These are phyloP conservation scores for Lophochroa leadbeateri DNA, from an alignment of 2,113 vertebrate species.

Conservation along the genomic window DNA sequence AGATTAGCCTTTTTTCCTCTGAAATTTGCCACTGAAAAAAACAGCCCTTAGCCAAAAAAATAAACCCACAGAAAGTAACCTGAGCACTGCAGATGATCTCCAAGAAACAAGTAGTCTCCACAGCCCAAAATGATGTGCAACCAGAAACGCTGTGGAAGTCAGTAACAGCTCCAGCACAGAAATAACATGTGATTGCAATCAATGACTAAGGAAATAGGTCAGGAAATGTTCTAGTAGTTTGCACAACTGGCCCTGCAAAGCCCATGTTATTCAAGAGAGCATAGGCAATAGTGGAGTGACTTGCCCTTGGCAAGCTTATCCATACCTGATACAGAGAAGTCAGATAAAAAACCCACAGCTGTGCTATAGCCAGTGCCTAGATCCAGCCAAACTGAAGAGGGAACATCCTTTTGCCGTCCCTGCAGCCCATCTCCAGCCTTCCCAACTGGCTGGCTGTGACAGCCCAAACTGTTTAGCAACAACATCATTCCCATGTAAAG, in stretches of 20 bases:
- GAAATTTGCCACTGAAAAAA: background rate
- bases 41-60: background rate
- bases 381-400: background rate
- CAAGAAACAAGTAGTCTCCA: background rate
- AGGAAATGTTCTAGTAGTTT: background rate
- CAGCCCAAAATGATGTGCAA: background rate
- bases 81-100: background rate
- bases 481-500: background rate
- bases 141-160: background rate
- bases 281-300: fast-evolving
- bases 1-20: background rate
- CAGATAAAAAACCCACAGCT: background rate
- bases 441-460: background rate
- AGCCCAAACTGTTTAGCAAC: background rate
- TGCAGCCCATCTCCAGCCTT: background rate
- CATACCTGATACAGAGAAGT: background rate
- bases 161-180: background rate
- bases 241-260: background rate
- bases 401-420: background rate
- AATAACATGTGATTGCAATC: background rate
- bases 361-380: background rate
- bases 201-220: background rate
- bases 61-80: background rate
- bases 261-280: fast-evolving
- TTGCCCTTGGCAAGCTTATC: background rate